phyloP scores from a whole-genome alignment of 2,113 vertebrate genomes.

The Lanius collurio region DNA sequence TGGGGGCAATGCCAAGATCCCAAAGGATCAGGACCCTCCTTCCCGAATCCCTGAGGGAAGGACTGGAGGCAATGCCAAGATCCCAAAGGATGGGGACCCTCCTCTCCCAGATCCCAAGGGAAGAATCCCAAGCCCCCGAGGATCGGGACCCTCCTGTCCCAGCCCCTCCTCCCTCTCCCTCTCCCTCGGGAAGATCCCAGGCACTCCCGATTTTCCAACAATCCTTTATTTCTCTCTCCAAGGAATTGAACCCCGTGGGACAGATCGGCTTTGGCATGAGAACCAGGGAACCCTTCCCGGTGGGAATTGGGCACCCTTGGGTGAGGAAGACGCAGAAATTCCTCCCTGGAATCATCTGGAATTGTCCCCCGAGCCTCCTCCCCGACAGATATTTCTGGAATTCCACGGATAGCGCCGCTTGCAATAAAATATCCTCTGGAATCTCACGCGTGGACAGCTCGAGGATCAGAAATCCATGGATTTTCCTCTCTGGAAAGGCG shows the following conservation, averaged over 20 bases:
- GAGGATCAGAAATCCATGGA: background rate
- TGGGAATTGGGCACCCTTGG: background rate
- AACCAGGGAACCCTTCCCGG: background rate
- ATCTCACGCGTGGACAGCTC: background rate
- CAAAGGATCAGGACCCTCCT: background rate
- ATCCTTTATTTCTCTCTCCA: background rate
- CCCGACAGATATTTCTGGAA: rapidly evolving
- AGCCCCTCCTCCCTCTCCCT: background rate
- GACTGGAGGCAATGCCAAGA: rapidly evolving
- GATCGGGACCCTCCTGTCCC: background rate
- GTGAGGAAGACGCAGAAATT: background rate
- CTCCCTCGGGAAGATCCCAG: background rate
- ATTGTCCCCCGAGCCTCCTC: background rate
- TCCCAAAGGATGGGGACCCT: background rate
- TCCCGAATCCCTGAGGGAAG: rapidly evolving
- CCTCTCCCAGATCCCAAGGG: background rate
- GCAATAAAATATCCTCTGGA: constrained; percentile 4
- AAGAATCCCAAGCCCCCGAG: rapidly evolving
- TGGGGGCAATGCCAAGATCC: too few relatives aligned
- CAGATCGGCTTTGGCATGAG: background rate
- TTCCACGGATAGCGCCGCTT: rapidly evolving
- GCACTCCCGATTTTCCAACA: background rate
- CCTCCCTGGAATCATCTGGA: background rate
- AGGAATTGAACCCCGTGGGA: rapidly evolving
- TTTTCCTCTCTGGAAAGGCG: background rate